phyloP scores from a whole-genome alignment of 1,140 invertebrate genomes.

The Magallana ariakensis region DNA sequence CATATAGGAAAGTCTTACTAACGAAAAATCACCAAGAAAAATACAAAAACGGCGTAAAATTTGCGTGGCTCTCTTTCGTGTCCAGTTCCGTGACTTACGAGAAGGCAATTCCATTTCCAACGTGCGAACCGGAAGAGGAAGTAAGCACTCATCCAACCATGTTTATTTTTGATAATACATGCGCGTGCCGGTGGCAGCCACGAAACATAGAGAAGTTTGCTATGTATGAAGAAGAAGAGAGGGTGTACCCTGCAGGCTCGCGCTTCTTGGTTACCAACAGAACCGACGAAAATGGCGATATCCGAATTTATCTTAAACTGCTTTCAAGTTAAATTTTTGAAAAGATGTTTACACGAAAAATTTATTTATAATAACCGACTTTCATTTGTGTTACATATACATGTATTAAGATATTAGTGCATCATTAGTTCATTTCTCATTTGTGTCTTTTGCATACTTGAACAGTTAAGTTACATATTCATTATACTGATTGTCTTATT shows the following conservation, averaged over 20 bases:
- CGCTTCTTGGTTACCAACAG: neutral
- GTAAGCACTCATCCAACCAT: neutral
- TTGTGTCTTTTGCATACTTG: too few species aligned
- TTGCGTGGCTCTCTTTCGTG: slow-evolving; percentile 49
- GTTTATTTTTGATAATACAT: slow-evolving; percentile 43
- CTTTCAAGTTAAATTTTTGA: neutral
- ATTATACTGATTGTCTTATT: too few species aligned
- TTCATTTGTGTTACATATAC: too few species aligned
- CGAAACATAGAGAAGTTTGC: slow-evolving; percentile 46
- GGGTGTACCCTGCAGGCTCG: slow-evolving; percentile 57
- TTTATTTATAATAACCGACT: too few species aligned
- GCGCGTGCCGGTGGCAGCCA: slow-evolving; percentile 39
- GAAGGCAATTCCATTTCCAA: slow-evolving; percentile 46
- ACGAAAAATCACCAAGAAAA: neutral
- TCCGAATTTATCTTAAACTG: neutral
- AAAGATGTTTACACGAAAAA: too few species aligned
- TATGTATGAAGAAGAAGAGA: slow-evolving; percentile 48
- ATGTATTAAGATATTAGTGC: too few species aligned
- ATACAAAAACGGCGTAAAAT: slow-evolving; percentile 38
- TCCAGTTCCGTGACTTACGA: slow-evolving; percentile 42
- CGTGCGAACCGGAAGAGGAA: slow-evolving; percentile 29
- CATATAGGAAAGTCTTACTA: slow-evolving; percentile 47
- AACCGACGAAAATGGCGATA: neutral
- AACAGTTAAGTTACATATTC: too few species aligned
- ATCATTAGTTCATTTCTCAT: too few species aligned